Evolutionary conservation across 2,888 invertebrate genomes (phyloP).

Genomic region (Drosophila affinis): DNA sequence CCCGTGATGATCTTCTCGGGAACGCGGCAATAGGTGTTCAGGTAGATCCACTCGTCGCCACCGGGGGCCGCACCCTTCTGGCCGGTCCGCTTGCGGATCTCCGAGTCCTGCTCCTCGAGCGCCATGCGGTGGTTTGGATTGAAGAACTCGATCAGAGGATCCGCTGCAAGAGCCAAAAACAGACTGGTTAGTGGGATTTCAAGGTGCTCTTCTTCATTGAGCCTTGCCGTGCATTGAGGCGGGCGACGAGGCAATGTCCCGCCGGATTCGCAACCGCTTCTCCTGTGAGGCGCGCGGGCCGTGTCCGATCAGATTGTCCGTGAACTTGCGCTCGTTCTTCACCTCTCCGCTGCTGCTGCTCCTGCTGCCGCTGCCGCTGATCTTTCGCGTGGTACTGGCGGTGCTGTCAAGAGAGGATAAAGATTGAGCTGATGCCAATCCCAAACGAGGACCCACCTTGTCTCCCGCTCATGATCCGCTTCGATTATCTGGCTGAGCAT

Average conservation of each 20-base stretch:
- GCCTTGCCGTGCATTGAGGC: constrained; percentile 81
- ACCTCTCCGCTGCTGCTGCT: constrained; percentile 5
- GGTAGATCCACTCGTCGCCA: constrained; percentile 93
- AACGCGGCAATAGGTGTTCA: constrained; percentile 93
- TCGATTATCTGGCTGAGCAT: constrained; percentile 68
- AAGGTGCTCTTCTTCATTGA: constrained; percentile 42
- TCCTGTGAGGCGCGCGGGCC: constrained; percentile 21
- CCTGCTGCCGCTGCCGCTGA: neutral
- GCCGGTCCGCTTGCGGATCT: constrained; percentile 86
- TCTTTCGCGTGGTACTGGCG: constrained; percentile 21
- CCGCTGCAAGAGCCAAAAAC: constrained; percentile 63
- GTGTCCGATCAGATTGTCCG: constrained; percentile 49
- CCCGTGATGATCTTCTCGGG: constrained; percentile 93
- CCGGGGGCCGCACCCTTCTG: constrained; percentile 88
- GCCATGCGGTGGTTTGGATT: constrained; percentile 88
- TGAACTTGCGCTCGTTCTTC: constrained; percentile 74
- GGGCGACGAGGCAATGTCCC: constrained; percentile 80
- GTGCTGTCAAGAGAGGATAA: neutral
- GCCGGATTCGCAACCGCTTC: constrained; percentile 65
- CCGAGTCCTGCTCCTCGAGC: constrained; percentile 87
- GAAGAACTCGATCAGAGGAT: constrained; percentile 90
- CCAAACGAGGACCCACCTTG: constrained; percentile 3
- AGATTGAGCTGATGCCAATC: neutral
- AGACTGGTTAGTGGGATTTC: neutral
- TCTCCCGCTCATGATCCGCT: constrained; percentile 44